Evolutionary conservation across 1,140 invertebrate species (phyloP).

Genomic region (Magallana gigas): DNA sequence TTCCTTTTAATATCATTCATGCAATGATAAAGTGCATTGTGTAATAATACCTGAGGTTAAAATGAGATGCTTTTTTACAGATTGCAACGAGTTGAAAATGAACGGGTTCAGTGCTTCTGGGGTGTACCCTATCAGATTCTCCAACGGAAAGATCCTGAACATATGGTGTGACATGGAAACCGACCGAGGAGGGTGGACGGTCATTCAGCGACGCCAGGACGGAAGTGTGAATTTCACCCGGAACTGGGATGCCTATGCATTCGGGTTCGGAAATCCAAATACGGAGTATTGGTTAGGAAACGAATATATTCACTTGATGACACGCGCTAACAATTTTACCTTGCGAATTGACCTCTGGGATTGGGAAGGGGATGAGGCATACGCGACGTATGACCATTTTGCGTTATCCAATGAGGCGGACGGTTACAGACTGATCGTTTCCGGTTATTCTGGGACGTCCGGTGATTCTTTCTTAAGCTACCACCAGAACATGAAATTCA

Average conservation of each 20-base stretch:
- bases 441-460: conserved; percentile 93
- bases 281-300: conserved; percentile 83
- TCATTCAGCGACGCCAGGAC: conserved; percentile 89
- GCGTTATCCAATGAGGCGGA: conserved; percentile 81
- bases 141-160: conserved; percentile 83
- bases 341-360: conserved; percentile 94
- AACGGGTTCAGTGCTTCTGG: conserved; percentile 77
- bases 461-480: conserved; percentile 82
- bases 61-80: conserved; percentile 59
- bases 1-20: too few species aligned
- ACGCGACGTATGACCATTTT: conserved; percentile 66
- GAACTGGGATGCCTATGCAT: conserved; percentile 96
- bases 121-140: conserved; percentile 87
- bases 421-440: conserved; percentile 93
- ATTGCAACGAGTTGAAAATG: conserved; percentile 71
- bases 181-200: conserved; percentile 91
- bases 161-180: conserved; percentile 88
- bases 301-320: conserved; percentile 79
- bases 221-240: conserved; percentile 91
- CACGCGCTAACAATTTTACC: conserved; percentile 86
- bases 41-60: neutral
- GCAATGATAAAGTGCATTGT: too few species aligned
- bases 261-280: conserved; percentile 94
- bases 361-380: conserved; percentile 91
- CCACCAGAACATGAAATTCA: conserved; percentile 83